Percentiles rank a stretch among this genome's conserved stretches.
Conservation (phyloP, 2,797 vertebrate species). For the Champsocephalus gunnari region DNA sequence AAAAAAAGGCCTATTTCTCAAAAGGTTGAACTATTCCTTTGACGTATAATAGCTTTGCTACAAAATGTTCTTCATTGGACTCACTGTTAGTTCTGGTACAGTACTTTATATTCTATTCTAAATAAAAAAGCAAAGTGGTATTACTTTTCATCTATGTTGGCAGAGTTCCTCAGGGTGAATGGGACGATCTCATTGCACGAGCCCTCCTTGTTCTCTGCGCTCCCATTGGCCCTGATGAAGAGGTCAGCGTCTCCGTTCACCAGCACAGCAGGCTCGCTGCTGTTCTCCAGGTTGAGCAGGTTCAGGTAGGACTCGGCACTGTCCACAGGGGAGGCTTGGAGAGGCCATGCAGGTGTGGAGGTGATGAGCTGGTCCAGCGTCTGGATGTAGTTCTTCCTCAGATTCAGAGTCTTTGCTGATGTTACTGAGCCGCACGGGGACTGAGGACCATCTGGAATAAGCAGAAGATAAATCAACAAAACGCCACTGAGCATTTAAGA, state of each 20-base stretch:
- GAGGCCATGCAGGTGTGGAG: slow-evolving; percentile 83
- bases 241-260: slow-evolving; percentile 48
- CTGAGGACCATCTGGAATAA: slow-evolving; percentile 74
- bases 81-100: neutral
- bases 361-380: slow-evolving; percentile 84
- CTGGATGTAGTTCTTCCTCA: slow-evolving; percentile 88
- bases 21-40: neutral
- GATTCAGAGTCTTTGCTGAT: slow-evolving; percentile 82
- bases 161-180: slow-evolving; percentile 68
- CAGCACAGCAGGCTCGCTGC: slow-evolving; percentile 25
- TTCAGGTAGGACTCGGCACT: slow-evolving; percentile 87
- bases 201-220: slow-evolving; percentile 70
- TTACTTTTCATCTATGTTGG: slow-evolving; percentile 80
- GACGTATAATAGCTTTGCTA: neutral
- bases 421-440: slow-evolving; percentile 77
- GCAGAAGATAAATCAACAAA: slow-evolving; percentile 5
- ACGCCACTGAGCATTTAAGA: neutral
- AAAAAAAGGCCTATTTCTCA: neutral
- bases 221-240: slow-evolving; percentile 71
- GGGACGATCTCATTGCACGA: slow-evolving; percentile 64
- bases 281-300: slow-evolving; percentile 84
- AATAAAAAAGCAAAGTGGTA: slow-evolving; percentile 2
- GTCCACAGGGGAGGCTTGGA: slow-evolving; percentile 65
- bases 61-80: neutral
- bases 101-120: neutral